Evolutionary conservation across 2,888 invertebrate genomes (phyloP), one percentile per base, ranked within the genome.

Genomic region (Lycocerus yunnanus): DNA sequence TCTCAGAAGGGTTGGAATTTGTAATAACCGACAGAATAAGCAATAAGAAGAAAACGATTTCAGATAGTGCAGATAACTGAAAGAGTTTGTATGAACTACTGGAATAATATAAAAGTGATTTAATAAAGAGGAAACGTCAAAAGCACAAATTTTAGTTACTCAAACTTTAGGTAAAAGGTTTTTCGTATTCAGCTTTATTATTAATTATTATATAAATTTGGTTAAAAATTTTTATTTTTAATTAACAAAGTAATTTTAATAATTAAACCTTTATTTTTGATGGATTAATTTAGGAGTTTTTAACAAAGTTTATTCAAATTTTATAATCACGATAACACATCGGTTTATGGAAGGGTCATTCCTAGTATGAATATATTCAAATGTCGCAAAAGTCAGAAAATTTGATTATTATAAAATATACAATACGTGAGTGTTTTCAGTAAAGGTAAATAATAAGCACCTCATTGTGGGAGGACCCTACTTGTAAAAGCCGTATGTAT

Each of bases 1-100:
- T 81, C 80, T 80, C 78, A 77, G 82, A 81, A 81, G 82, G 83
- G 80, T 81, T 80, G 85, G 84, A 85, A 85, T 85, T 84, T 85
- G 82, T 85, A 85, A 85, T 85, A 85, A 84, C 82, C 82, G 80
- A 83, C 81, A 80, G 83, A 83, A 82, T 83, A 83, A 82, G 83
- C 83, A 83, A 83, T 84, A 84, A 84, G 82, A 82, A 77, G 79
- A 78, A 80, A 80, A 82, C 80, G 81, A 80, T 81, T 78, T 78
- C 77, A 76, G 73, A 73, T 77, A 74, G 63, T 67, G 71, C 69
- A 68, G 71, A 75, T 77, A 77, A 77, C 71, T 71, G 73, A 77
- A 74, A 75, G 73, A 70, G 75, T 69, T 66, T 60, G 71, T 70
- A 78, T 73, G 74, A 77, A 78, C 73, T 71, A 66, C 67, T 68